Base-by-base conservation (phyloP, 2,797 vertebrate species). In the Labeo calbasu region DNA sequence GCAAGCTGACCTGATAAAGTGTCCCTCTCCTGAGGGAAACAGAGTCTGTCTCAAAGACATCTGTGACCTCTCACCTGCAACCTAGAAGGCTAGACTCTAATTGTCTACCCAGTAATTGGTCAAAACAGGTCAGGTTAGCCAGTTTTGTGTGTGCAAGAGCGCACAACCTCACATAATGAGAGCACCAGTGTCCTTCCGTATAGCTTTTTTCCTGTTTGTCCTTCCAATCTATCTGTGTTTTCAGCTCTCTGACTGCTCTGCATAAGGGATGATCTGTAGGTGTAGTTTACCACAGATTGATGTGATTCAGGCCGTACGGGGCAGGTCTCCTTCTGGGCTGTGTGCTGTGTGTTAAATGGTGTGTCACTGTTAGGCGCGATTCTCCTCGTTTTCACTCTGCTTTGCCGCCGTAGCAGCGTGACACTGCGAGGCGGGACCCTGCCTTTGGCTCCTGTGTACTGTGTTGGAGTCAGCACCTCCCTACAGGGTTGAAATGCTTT, bases 41-140 rank as follows among this genome's bases (percentile, higher is more conserved):
- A 70, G 17, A 72, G 57, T 51, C 59, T 32, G 77, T 76, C 36
- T 50, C 36, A 72, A 25, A 82, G 70, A 83, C 28, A 79, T 82
- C 51, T 51, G 25, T 15, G 65, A 9, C 57, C 23, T 75, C 70
- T 69, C 43, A 69, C 82, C 87, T 75, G 73, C 59, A 17, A 80
- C 82, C 66, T 36, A 66, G 77, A 71, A 40, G 12, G 36, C 36
- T 8, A 78, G 73, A 79, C 46, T 72, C 71, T 80, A 88, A 89
- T 78, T 87, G 55, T 28, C 84, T 73, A 82, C 61, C 72, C 75
- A 77, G 57, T 81, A 61, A 90, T 90, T 88, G 86, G 32, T 63
- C 36, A 65, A 63, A 66, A 57, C 70, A 11, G 63, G 69, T 51
- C 85, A 82, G 82, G 61, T 84, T 63, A 86, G 51, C 23, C 21